Evolutionary conservation across 92 coral and sea anemone genomes (phyloP), one percentile per base, ranked within the genome.

Genomic region (Bergia puertoricense): DNA sequence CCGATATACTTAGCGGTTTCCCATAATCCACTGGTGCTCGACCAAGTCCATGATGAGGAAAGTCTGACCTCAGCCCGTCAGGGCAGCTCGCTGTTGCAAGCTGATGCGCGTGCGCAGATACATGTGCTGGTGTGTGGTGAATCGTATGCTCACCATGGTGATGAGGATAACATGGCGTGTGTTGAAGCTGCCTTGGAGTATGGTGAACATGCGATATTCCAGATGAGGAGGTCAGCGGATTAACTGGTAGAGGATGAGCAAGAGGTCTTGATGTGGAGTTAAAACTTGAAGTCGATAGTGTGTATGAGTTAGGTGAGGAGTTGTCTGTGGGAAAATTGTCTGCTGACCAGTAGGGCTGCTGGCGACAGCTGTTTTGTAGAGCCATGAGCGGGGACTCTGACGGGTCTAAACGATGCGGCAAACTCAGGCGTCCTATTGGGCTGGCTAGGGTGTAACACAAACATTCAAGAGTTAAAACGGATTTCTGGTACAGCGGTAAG

Each of bases 1-100:
- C 93, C 11, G 98, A 82, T 90, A 95, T 95, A 80, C 93, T 88
- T 85, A 95, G 90, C 71, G 98, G 96, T 79, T 95, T 95, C 77
- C 93, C 81, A 77, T 91, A 93, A 46, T 95, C 98, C 76, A 66
- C 65, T 77, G 85, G 83, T 43, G 73, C 74, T 76, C 95, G 89
- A 57, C 92, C 96, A 77, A 93, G 93, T 85, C 91, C 96, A 67
- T 82, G 92, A 69, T 95, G 96, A 5, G 95, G 89, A 84, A 84
- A 84, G 8, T 84, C 87, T 8, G 87, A 9, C 38, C 86, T 42
- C 74, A 82, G 86, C 59, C 86, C 86, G 22, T 82, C 86, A 82
- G 87, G 77, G 65, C 87, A 84, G 23, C 79, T 51, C 77, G 87
- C 23, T 9, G 78, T 48, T 84, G 79, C n/a, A 37, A 84, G 68